Percentiles rank a stretch among this genome's conserved stretches.
These are phyloP conservation scores for Fukomys damarensis DNA, from an alignment of 2,113 vertebrate species.

Conservation along the genomic window DNA sequence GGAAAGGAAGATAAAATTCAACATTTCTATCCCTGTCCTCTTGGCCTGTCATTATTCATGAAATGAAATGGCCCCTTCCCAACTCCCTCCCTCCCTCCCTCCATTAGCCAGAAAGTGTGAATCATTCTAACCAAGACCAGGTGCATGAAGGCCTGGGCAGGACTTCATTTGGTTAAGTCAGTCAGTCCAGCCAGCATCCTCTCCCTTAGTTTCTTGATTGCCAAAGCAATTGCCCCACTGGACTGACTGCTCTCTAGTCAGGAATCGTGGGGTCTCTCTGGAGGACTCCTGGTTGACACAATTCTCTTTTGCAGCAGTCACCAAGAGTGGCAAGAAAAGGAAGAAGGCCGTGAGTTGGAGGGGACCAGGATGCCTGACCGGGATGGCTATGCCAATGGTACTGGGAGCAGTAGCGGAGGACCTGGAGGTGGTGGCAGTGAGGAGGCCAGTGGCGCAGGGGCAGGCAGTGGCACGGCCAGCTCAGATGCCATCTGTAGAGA, in stretches of 20 bases:
- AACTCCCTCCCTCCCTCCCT: conserved; percentile 3
- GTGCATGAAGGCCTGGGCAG: conserved; percentile 49
- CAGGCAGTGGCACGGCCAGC: conserved; percentile 83
- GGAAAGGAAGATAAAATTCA: conserved; percentile 52
- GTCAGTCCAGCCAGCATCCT: conserved; percentile 35
- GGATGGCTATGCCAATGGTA: conserved; percentile 89
- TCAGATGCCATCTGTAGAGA: conserved; percentile 95
- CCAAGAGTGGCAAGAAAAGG: conserved; percentile 75
- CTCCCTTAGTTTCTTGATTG: conserved; percentile 25
- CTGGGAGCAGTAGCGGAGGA: conserved; percentile 86
- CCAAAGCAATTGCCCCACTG: conserved; percentile 30
- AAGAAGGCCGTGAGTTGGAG: conserved; percentile 67
- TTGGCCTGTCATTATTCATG: background rate
- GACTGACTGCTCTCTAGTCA: background rate
- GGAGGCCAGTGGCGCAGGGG: conserved; percentile 85
- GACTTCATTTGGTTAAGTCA: conserved; percentile 40
- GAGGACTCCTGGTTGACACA: conserved; percentile 60
- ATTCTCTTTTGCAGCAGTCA: conserved; percentile 57
- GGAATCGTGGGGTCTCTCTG: background rate
- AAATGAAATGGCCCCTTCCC: conserved; percentile 50
- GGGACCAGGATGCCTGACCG: conserved; percentile 93
- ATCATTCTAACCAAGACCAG: conserved; percentile 67
- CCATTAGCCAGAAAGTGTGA: conserved; percentile 72
- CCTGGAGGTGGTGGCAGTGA: conserved; percentile 86
- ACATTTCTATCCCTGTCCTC: conserved; percentile 12